Percentiles rank a stretch among this genome's conserved stretches.
phyloP scores from a whole-genome alignment of 2,888 invertebrate species.

The Heliconius hortense region DNA sequence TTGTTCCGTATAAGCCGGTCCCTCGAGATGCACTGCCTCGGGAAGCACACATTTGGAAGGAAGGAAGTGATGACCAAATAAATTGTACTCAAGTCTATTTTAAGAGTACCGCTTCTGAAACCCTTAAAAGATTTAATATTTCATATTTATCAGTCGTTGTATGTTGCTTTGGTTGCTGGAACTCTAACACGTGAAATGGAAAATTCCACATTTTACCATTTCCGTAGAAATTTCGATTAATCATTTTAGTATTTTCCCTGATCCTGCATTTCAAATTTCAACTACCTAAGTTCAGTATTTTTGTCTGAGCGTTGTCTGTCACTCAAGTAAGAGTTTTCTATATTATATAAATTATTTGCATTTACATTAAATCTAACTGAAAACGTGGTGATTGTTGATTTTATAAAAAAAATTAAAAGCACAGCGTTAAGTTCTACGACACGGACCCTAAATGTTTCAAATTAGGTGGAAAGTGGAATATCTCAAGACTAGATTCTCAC shows the following conservation, averaged over 20 bases:
- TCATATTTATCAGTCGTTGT: neutral
- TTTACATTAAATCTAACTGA: neutral
- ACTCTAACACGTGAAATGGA: too few species aligned
- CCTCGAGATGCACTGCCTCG: conserved; percentile 45
- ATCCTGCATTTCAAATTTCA: too few species aligned
- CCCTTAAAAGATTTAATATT: conserved; percentile 1
- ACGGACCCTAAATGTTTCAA: neutral
- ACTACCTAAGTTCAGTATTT: too few species aligned
- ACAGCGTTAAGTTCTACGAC: neutral
- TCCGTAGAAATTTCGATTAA: too few species aligned
- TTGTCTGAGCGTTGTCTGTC: too few species aligned
- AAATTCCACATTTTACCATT: too few species aligned
- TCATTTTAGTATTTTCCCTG: too few species aligned
- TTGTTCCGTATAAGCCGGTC: conserved; percentile 56
- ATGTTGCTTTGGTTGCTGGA: too few species aligned
- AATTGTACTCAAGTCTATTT: conserved; percentile 26
- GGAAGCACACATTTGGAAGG: conserved; percentile 48
- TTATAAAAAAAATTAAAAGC: neutral
- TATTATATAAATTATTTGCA: neutral
- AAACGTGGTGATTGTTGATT: neutral
- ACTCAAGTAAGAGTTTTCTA: too few species aligned
- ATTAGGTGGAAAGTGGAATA: neutral
- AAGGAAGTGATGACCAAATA: conserved; percentile 52
- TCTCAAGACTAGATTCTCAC: too few species aligned
- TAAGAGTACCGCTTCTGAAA: conserved; percentile 24